Conservation (phyloP, 92 coral and sea anemone species). For the Chrysogorgia sp. region DNA sequence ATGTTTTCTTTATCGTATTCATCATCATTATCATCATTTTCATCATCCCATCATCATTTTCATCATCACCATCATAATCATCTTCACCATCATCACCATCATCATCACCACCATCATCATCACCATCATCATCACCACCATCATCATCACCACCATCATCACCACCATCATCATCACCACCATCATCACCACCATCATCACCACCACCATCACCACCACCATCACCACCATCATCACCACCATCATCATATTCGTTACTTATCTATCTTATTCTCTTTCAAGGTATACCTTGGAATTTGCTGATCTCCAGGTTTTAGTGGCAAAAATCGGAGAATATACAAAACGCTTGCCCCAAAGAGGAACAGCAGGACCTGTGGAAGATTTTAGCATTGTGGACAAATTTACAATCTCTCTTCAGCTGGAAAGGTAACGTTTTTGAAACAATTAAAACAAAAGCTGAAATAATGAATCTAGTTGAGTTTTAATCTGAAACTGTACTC, state of each 20-base stretch:
- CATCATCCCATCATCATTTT: neutral
- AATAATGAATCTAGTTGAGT: neutral
- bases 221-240: neutral
- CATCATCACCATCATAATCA: neutral
- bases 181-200: neutral
- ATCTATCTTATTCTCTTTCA: neutral
- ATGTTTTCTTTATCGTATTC: neutral
- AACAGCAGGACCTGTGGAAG: constrained; percentile 26
- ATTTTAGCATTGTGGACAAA: constrained; percentile 86
- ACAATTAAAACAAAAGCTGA: neutral
- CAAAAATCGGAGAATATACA: constrained; percentile 77
- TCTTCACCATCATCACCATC: neutral
- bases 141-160: neutral
- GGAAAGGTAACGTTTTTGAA: constrained; percentile 70
- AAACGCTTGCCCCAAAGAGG: constrained; percentile 38
- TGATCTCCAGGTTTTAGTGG: constrained; percentile 90
- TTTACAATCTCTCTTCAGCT: constrained; percentile 82
- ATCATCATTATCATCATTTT: neutral
- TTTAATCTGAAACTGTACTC: neutral
- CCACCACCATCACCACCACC: neutral
- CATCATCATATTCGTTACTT: no score
- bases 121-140: neutral
- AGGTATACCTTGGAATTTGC: constrained; percentile 87
- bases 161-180: neutral
- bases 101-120: neutral